These are phyloP conservation scores for Antheraea pernyi DNA, from an alignment of 1,140 invertebrate genomes.

Conservation along the genomic window DNA sequence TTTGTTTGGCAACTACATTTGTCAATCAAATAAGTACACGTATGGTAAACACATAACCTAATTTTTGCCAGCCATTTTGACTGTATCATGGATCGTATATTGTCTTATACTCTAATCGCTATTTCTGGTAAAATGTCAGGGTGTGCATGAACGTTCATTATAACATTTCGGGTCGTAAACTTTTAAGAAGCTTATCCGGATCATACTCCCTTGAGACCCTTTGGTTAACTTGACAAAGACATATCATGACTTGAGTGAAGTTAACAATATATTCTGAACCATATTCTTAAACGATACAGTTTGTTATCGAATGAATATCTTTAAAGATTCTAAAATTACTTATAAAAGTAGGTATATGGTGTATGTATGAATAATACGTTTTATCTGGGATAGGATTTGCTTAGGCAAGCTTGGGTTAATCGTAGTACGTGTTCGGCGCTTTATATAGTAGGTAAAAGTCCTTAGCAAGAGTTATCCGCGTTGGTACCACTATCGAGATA, in stretches of 20 bases:
- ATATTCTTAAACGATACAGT: background rate
- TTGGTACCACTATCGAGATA: no score
- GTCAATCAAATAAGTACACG: no score
- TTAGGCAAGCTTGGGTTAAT: background rate
- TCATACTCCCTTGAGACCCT: conserved; percentile 1
- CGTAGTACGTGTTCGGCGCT: background rate
- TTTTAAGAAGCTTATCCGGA: conserved; percentile 8
- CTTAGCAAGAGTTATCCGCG: no score
- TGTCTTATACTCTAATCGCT: no score
- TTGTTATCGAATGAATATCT: background rate
- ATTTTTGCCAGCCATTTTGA: no score
- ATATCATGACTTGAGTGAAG: background rate
- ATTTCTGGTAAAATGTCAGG: background rate
- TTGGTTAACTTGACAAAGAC: conserved; percentile 9
- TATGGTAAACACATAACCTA: no score
- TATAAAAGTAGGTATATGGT: background rate
- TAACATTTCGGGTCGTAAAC: conserved; percentile 4
- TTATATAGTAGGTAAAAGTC: no score
- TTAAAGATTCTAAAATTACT: background rate
- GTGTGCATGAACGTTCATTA: background rate
- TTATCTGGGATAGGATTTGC: background rate
- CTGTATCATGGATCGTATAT: no score
- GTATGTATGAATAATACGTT: background rate
- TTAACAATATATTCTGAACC: background rate
- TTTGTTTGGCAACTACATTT: no score